These are phyloP conservation scores for Morone chrysops DNA, from an alignment of 2,113 vertebrate species.

Conservation along the genomic window DNA sequence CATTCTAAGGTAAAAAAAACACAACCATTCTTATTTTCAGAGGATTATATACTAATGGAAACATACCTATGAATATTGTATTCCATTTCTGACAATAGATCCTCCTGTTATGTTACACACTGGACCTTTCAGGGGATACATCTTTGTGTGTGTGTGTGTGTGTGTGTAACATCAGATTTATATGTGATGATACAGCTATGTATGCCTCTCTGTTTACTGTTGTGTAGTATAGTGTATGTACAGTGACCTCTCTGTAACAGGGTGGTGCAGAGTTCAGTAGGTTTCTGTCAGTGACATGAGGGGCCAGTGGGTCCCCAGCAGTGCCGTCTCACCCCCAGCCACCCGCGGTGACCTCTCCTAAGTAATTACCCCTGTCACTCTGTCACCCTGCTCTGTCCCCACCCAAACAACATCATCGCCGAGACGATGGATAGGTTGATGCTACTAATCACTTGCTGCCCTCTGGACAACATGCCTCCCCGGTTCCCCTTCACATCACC, in stretches of 20 bases:
- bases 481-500: conserved; percentile 71
- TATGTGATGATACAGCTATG: conserved; percentile 25
- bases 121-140: not conserved
- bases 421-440: conserved; percentile 70
- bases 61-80: not conserved
- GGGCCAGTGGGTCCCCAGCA: conserved; percentile 28
- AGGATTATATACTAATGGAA: not conserved
- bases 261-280: conserved; percentile 54
- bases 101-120: no score
- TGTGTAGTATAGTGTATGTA: conserved; percentile 37
- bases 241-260: conserved; percentile 50
- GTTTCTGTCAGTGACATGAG: conserved; percentile 67
- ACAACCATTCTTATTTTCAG: no score
- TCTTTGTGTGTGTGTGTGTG: conserved; percentile 1
- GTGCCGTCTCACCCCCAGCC: conserved; percentile 39
- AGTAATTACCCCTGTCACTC: conserved; percentile 80
- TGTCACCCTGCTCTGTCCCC: conserved; percentile 60
- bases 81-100: no score
- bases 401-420: conserved; percentile 70
- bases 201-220: conserved; percentile 3
- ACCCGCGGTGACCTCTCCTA: conserved; percentile 72
- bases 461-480: conserved; percentile 61
- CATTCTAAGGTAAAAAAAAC: no score
- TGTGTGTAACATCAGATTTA: conserved; percentile 9
- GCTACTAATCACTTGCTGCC: conserved; percentile 75